Evolutionary conservation across 2,888 invertebrate species (phyloP).

Genomic region (Atrina japonica): DNA sequence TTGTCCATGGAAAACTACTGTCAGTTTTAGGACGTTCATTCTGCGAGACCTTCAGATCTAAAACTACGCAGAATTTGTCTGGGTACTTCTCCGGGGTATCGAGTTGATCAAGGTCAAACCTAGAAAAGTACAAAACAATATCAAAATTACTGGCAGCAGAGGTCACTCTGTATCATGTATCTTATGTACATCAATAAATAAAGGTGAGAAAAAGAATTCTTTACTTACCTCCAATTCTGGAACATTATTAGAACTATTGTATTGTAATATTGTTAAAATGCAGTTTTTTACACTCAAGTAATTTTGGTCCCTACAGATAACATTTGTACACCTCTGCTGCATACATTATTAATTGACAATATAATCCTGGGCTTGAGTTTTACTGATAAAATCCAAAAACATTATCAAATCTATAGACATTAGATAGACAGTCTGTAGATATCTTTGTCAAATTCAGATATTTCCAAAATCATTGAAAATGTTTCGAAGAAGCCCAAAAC

Average conservation of each 20-base stretch:
- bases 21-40: constrained; percentile 69
- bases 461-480: too few relatives aligned
- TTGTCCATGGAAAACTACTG: constrained; percentile 73
- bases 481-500: too few relatives aligned
- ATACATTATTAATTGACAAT: too few relatives aligned
- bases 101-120: constrained; percentile 77
- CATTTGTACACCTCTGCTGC: background rate
- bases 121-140: constrained; percentile 47
- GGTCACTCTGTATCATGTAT: too few relatives aligned
- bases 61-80: constrained; percentile 71
- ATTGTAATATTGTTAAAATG: too few relatives aligned
- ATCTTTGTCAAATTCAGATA: too few relatives aligned
- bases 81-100: constrained; percentile 79
- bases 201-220: background rate
- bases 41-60: constrained; percentile 74
- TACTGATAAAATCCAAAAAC: too few relatives aligned
- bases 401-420: too few relatives aligned
- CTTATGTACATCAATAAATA: background rate
- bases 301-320: background rate
- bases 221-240: background rate
- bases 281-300: too few relatives aligned
- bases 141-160: too few relatives aligned
- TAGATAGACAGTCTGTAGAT: too few relatives aligned
- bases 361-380: too few relatives aligned
- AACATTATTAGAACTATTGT: background rate